Conservation (phyloP, 2,888 invertebrate genomes). For the Globia sparganii region DNA sequence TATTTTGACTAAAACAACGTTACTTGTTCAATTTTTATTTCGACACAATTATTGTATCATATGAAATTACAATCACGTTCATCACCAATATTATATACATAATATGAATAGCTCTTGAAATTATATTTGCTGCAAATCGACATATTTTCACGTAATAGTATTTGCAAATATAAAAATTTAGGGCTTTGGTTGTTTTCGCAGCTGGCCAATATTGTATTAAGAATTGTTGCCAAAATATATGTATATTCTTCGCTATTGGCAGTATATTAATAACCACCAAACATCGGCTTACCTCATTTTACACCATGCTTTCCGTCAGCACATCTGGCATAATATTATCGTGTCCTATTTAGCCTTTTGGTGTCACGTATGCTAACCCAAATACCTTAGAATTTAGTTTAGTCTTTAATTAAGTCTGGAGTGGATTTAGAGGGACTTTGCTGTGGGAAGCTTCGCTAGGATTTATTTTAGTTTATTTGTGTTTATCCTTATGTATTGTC, state of each 20-base stretch:
- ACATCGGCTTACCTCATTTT: slow-evolving; percentile 24
- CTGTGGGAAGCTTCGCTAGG: slow-evolving; percentile 19
- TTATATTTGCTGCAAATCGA: neutral
- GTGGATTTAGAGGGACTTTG: slow-evolving; percentile 42
- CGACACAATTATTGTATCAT: neutral
- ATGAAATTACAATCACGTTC: neutral
- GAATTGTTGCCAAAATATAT: slow-evolving; percentile 13
- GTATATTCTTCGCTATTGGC: slow-evolving; percentile 18
- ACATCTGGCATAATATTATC: slow-evolving; percentile 52
- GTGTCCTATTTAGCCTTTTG: slow-evolving; percentile 47
- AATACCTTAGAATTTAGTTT: slow-evolving; percentile 52
- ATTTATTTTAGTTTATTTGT: slow-evolving; percentile 48
- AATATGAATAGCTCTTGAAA: neutral
- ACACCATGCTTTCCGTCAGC: slow-evolving; percentile 29
- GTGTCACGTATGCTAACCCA: slow-evolving; percentile 44
- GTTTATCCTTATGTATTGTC: slow-evolving; percentile 32
- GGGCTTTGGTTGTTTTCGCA: neutral
- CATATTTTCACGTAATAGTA: neutral
- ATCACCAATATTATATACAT: neutral
- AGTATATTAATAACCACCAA: slow-evolving; percentile 32
- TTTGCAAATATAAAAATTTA: neutral
- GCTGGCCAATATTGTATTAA: neutral
- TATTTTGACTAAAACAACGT: neutral
- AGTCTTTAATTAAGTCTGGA: slow-evolving; percentile 55
- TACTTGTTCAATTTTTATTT: neutral